Percentiles rank a stretch among this genome's conserved stretches.
Evolutionary conservation across 2,888 invertebrate species (phyloP).

Genomic region (Lycaena phlaeas): DNA sequence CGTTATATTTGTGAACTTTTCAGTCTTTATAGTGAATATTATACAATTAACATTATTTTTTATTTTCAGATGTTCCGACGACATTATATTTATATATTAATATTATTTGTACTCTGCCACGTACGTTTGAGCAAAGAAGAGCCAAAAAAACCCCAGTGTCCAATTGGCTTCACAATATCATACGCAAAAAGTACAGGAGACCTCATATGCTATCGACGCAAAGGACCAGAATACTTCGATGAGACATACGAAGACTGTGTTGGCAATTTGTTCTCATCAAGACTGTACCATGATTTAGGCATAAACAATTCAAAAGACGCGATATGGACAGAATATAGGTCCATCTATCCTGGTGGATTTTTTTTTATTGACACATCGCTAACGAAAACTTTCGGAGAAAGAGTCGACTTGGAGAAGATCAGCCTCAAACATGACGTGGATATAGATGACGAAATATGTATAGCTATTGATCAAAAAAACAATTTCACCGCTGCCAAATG

Average conservation of each 20-base stretch:
- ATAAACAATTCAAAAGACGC: conserved; percentile 30
- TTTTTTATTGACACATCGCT: conserved; percentile 54
- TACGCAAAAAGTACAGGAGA: conserved; percentile 26
- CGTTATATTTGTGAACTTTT: too few relatives aligned
- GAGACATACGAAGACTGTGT: conserved; percentile 49
- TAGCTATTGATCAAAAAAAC: conserved; percentile 38
- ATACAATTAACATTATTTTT: too few relatives aligned
- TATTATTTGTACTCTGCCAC: neutral
- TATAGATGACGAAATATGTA: conserved; percentile 42
- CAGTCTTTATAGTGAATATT: too few relatives aligned
- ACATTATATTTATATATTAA: neutral
- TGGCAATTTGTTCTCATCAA: conserved; percentile 45
- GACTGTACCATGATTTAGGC: conserved; percentile 36
- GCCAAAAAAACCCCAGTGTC: conserved; percentile 29
- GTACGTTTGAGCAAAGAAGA: neutral
- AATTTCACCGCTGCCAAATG: conserved; percentile 46
- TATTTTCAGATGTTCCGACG: neutral
- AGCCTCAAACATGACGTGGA: conserved; percentile 16
- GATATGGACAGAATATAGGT: conserved; percentile 60
- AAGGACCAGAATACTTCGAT: conserved; percentile 45
- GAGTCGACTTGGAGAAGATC: conserved; percentile 9
- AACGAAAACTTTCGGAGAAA: conserved; percentile 35
- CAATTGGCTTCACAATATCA: conserved; percentile 45
- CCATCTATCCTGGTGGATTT: conserved; percentile 52
- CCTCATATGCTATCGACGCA: conserved; percentile 46